Conservation (phyloP, 2,888 invertebrate genomes). For the Bursaphelenchus okinawaensis region DNA sequence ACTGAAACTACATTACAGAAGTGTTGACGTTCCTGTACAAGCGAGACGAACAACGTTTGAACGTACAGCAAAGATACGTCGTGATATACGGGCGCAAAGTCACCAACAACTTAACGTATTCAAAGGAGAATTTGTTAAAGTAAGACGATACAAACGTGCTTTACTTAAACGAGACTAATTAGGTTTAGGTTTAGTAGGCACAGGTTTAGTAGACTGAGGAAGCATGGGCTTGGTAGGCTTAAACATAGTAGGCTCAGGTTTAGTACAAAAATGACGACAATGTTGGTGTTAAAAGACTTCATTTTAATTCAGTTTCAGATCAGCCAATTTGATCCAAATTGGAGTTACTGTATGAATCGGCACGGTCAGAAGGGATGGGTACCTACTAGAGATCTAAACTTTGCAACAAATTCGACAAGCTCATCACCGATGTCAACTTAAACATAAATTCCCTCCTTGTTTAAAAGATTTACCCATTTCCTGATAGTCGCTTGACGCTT, state of each 20-base stretch:
- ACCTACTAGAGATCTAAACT: constrained; percentile 9
- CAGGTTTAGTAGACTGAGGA: too few species aligned
- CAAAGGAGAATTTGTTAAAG: neutral
- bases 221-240: too few species aligned
- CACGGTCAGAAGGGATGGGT: constrained; percentile 12
- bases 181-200: too few species aligned
- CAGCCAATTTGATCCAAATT: constrained; percentile 5
- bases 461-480: too few species aligned
- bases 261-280: too few species aligned
- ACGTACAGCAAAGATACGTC: neutral
- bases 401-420: neutral
- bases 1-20: neutral
- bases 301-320: constrained; percentile 2
- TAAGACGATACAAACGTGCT: too few species aligned
- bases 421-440: neutral
- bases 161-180: too few species aligned
- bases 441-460: too few species aligned
- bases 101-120: neutral
- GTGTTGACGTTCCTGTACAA: neutral
- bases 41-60: neutral
- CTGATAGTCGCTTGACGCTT: too few species aligned
- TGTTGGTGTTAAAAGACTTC: too few species aligned
- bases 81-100: neutral
- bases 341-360: constrained; percentile 8
- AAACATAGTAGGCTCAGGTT: too few species aligned